A percentile compares a stretch with the other conserved stretches of the same genome.
Conservation (phyloP, 2,113 vertebrate species). For the Hippolais icterina region DNA sequence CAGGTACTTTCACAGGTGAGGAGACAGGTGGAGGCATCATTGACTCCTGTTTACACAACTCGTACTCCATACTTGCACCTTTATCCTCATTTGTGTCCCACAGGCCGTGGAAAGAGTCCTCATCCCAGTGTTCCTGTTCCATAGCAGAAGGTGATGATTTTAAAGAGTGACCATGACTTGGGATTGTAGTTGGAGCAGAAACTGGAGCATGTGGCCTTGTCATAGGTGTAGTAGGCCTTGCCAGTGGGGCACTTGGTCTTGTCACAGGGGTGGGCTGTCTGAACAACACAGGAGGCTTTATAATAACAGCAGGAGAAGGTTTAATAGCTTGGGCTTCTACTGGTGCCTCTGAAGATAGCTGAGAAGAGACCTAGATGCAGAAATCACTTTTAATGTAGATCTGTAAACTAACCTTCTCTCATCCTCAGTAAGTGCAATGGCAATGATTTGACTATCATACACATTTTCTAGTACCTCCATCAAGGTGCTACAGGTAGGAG, state of each 20-base stretch:
- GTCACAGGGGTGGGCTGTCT: conserved; percentile 75
- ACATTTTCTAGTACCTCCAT: conserved; percentile 4
- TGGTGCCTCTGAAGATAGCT: conserved; percentile 53
- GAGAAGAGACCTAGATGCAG: conserved; percentile 62
- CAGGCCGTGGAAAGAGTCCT: conserved; percentile 83
- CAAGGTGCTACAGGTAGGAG: neutral
- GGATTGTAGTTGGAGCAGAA: conserved; percentile 60
- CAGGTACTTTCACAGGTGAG: conserved; percentile 60
- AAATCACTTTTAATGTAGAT: conserved; percentile 55
- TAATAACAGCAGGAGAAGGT: conserved; percentile 70
- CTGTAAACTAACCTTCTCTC: conserved; percentile 48
- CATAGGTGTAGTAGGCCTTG: conserved; percentile 71
- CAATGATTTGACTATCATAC: too few species aligned
- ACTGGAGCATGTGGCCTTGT: conserved; percentile 70
- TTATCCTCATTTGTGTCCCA: conserved; percentile 85
- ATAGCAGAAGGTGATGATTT: conserved; percentile 70
- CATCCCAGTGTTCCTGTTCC: conserved; percentile 81
- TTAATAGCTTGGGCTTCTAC: conserved; percentile 63
- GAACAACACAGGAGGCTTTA: conserved; percentile 78
- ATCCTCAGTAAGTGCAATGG: conserved; percentile 7
- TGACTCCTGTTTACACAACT: conserved; percentile 61
- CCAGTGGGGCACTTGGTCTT: conserved; percentile 68
- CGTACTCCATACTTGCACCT: conserved; percentile 74
- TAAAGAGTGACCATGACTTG: conserved; percentile 69
- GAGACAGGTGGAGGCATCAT: conserved; percentile 56